Evolutionary conservation across 2,797 vertebrate species (phyloP).

Genomic region (Allobates femoralis): DNA sequence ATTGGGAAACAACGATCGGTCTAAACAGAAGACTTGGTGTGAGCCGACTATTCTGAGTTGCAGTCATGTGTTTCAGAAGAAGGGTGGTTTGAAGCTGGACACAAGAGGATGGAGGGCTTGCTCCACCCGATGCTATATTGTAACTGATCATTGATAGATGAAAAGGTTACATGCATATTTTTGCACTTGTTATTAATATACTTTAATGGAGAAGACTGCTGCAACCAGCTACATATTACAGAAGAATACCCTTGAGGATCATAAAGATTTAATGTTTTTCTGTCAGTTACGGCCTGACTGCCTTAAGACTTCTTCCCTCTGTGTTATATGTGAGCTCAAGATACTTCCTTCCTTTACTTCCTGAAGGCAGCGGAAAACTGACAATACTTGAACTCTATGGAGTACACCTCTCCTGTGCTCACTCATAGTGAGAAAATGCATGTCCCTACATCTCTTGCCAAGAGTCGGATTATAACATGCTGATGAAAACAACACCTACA

Average conservation of each 20-base stretch:
- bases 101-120: background rate
- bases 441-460: slow-evolving; percentile 48
- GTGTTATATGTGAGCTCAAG: slow-evolving; percentile 26
- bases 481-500: slow-evolving; percentile 55
- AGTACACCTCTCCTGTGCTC: slow-evolving; percentile 13
- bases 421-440: slow-evolving; percentile 38
- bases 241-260: background rate
- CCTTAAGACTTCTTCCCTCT: slow-evolving; percentile 18
- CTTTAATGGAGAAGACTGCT: background rate
- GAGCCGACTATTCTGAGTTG: too few relatives aligned
- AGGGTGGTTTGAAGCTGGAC: too few relatives aligned
- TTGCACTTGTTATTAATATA: background rate
- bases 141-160: background rate
- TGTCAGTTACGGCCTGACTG: slow-evolving; percentile 32
- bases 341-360: slow-evolving; percentile 52
- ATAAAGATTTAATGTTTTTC: background rate
- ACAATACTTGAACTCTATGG: slow-evolving; percentile 45
- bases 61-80: too few relatives aligned
- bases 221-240: background rate
- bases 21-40: too few relatives aligned
- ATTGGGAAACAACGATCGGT: too few relatives aligned
- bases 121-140: background rate
- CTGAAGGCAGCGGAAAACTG: slow-evolving; percentile 48
- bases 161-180: background rate
- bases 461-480: slow-evolving; percentile 45